A percentile compares a stretch with the other conserved stretches of the same genome.
Evolutionary conservation across 2,797 vertebrate species (phyloP).

Genomic region (Falco novaeseelandiae): DNA sequence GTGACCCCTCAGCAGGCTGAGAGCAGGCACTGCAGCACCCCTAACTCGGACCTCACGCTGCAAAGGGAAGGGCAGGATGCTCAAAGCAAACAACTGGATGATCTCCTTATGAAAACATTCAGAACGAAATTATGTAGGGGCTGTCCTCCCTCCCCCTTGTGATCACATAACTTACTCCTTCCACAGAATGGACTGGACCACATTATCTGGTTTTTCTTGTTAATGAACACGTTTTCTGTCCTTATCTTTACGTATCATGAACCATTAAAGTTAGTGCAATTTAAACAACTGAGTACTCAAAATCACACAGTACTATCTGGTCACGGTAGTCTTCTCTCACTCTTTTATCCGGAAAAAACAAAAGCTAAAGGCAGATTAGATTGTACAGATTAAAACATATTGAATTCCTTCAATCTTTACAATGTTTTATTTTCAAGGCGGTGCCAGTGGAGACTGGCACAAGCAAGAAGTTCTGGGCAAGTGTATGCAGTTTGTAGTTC

Average conservation of each 20-base stretch:
- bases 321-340: neutral
- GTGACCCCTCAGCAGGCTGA: neutral
- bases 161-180: neutral
- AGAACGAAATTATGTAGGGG: neutral
- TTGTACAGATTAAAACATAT: neutral
- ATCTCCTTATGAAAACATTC: neutral
- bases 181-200: neutral
- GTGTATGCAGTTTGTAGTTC: neutral
- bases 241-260: neutral
- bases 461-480: neutral
- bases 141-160: neutral
- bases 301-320: neutral
- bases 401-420: neutral
- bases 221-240: neutral
- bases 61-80: neutral
- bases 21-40: neutral
- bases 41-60: neutral
- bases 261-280: neutral
- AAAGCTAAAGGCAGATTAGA: neutral
- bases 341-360: neutral
- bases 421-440: neutral
- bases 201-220: neutral
- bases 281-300: neutral
- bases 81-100: neutral
- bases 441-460: neutral